Conservation (phyloP, 2,797 vertebrate genomes). For the Cirrhinus mrigala region DNA sequence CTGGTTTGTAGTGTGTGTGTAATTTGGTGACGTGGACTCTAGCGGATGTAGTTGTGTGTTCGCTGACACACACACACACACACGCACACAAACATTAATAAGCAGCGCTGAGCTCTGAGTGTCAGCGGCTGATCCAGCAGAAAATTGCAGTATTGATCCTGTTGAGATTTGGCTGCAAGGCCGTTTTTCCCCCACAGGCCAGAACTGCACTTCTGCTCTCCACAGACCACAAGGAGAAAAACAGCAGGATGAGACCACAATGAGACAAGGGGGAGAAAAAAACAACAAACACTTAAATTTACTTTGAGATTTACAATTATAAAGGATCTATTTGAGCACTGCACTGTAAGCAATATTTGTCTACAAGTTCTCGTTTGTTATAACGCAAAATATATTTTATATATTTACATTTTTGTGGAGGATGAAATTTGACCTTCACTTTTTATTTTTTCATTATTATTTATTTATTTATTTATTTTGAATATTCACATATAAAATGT, state of each 20-base stretch:
- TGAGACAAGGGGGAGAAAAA: background rate
- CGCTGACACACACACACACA: background rate
- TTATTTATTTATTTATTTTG: no score
- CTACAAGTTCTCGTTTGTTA: background rate
- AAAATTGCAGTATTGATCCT: constrained; percentile 60
- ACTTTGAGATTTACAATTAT: no score
- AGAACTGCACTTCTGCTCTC: constrained; percentile 28
- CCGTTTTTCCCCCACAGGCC: constrained; percentile 11
- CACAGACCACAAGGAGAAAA: background rate
- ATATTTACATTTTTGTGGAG: background rate
- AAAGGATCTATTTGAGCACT: background rate
- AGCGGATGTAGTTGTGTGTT: background rate
- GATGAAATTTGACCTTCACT: background rate
- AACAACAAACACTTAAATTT: background rate
- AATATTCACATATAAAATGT: background rate
- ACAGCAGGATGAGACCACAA: background rate
- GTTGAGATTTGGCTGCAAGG: constrained; percentile 40
- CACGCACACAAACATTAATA: constrained; percentile 39
- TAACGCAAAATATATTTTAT: background rate
- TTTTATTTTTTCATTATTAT: no score
- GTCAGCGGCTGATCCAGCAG: constrained; percentile 52
- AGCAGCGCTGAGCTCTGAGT: constrained; percentile 13
- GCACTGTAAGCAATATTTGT: background rate
- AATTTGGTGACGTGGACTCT: background rate
- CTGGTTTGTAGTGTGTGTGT: background rate